Percentiles rank a stretch among this genome's conserved stretches.
Evolutionary conservation across 2,888 invertebrate species (phyloP).

Genomic region (Petrolisthes cinctipes): DNA sequence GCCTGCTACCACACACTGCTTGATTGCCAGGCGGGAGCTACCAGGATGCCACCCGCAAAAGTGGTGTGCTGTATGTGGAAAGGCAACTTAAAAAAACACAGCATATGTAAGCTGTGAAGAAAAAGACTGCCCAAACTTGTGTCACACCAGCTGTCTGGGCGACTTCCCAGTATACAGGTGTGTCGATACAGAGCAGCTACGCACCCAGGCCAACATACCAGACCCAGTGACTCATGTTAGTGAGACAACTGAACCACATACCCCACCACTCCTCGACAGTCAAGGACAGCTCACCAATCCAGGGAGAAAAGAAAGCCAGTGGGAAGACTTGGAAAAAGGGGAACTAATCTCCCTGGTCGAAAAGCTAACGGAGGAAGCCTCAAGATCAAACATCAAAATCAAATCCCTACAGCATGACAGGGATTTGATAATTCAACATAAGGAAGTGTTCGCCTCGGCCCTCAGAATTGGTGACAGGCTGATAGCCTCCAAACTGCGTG

Average conservation of each 20-base stretch:
- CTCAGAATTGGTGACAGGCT: background rate
- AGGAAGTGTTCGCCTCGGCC: background rate
- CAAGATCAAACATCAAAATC: background rate
- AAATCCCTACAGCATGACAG: background rate
- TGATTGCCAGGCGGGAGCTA: background rate
- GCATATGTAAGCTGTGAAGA: background rate
- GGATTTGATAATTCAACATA: background rate
- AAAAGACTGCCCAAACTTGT: background rate
- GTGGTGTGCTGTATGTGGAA: constrained; percentile 8
- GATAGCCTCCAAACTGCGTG: background rate
- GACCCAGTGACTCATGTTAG: too few relatives aligned
- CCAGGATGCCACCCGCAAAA: background rate
- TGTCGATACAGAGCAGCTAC: background rate
- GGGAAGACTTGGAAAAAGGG: too few relatives aligned
- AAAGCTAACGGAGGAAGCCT: background rate
- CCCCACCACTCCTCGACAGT: too few relatives aligned
- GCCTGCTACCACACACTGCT: background rate
- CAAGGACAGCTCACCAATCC: too few relatives aligned
- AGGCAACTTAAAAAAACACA: background rate
- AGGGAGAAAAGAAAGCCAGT: too few relatives aligned
- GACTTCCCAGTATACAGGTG: background rate
- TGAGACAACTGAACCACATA: too few relatives aligned
- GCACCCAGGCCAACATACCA: too few relatives aligned
- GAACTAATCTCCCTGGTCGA: too few relatives aligned
- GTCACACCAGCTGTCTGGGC: background rate